phyloP scores from a whole-genome alignment of 1,140 invertebrate genomes.

The Scylla paramamosain region DNA sequence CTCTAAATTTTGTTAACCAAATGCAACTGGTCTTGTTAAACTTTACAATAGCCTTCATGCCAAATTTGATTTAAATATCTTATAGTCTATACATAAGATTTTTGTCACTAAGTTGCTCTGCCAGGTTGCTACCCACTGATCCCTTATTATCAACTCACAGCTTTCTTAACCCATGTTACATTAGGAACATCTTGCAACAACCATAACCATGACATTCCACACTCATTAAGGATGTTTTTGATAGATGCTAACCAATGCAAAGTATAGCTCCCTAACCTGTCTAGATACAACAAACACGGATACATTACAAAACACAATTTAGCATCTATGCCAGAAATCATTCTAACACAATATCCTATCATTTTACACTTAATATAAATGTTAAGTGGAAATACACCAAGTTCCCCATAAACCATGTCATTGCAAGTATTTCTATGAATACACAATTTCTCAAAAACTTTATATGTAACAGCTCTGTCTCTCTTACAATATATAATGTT shows the following conservation, averaged over 20 bases:
- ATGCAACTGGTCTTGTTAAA: neutral
- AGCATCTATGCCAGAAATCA: neutral
- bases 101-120: neutral
- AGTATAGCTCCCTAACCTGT: neutral
- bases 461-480: neutral
- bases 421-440: neutral
- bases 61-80: neutral
- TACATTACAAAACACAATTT: neutral
- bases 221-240: neutral
- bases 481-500: neutral
- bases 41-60: neutral
- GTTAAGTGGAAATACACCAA: neutral
- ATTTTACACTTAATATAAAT: conserved; percentile 17
- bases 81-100: neutral
- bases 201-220: conserved; percentile 25
- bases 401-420: neutral
- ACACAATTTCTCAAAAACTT: neutral
- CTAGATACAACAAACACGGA: neutral
- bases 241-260: neutral
- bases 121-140: neutral
- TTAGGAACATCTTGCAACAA: neutral
- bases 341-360: neutral
- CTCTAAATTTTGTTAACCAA: neutral
- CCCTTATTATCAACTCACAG: neutral
- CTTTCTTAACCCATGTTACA: neutral